Conservation (phyloP, 2,113 vertebrate species). For the Psammodynastes pulverulentus region DNA sequence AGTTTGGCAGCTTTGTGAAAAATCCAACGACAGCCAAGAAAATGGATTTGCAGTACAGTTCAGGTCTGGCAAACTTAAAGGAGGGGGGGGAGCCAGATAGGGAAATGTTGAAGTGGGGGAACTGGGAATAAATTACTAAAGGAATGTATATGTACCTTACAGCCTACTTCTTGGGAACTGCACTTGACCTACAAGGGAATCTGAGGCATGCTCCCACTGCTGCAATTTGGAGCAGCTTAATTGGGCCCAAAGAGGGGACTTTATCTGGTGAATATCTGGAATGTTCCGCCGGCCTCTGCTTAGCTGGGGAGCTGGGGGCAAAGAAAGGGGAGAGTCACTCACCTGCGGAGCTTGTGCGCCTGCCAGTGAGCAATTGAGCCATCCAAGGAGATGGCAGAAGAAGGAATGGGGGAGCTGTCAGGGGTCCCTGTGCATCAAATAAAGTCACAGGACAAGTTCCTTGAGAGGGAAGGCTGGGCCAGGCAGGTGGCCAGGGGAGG, state of each 20-base stretch:
- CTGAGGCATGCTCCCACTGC: not conserved
- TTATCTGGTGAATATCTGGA: not conserved
- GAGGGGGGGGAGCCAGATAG: no score
- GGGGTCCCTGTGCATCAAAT: not conserved
- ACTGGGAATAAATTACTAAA: not conserved
- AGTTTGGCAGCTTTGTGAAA: not conserved
- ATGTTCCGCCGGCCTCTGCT: not conserved
- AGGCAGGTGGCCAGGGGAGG: not conserved
- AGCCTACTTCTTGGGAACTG: not conserved
- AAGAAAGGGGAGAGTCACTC: not conserved
- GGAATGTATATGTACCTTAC: not conserved
- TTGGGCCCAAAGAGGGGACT: not conserved
- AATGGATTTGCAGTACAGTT: not conserved
- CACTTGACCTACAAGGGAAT: not conserved
- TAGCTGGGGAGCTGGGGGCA: not conserved
- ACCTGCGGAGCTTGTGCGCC: not conserved
- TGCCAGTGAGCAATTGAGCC: not conserved
- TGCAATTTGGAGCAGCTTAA: not conserved
- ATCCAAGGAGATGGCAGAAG: not conserved
- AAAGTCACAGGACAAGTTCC: not conserved
- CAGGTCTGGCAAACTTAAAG: not conserved
- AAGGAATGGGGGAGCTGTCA: not conserved
- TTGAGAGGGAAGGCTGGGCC: rapidly evolving
- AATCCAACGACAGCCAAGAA: not conserved
- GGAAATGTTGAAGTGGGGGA: not conserved